Evolutionary conservation across 1,140 invertebrate species (phyloP).

Genomic region (Conus betulinus): DNA sequence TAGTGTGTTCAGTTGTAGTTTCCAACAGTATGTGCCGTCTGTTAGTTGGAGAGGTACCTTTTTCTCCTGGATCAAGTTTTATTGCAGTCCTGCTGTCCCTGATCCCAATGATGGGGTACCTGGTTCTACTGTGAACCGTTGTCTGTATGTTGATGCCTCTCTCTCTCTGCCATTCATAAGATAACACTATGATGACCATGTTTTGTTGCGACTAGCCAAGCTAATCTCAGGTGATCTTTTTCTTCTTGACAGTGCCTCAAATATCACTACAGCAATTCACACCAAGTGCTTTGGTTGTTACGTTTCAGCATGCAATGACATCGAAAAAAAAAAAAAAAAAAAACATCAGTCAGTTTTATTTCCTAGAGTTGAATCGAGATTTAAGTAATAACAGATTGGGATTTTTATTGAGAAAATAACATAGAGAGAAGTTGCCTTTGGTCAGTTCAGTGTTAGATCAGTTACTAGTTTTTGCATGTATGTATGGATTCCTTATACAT

Average conservation of each 20-base stretch:
- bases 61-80: no score
- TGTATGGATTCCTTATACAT: no score
- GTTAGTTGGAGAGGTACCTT: no score
- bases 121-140: background rate
- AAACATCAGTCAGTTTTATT: background rate
- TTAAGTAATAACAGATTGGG: no score
- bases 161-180: background rate
- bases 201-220: background rate
- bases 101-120: background rate
- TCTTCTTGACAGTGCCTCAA: slow-evolving; percentile 3
- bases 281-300: background rate
- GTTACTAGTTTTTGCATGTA: no score
- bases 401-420: no score
- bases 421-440: no score
- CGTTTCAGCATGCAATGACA: background rate
- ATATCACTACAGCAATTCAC: slow-evolving; percentile 1
- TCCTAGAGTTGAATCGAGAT: background rate
- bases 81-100: background rate
- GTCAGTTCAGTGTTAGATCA: no score
- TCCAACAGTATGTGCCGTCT: no score
- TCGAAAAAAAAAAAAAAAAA: background rate
- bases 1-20: no score
- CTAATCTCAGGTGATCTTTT: background rate
- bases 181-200: background rate
- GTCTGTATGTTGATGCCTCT: background rate